phyloP scores from a whole-genome alignment of 2,113 vertebrate species.

The Maccullochella peelii region DNA sequence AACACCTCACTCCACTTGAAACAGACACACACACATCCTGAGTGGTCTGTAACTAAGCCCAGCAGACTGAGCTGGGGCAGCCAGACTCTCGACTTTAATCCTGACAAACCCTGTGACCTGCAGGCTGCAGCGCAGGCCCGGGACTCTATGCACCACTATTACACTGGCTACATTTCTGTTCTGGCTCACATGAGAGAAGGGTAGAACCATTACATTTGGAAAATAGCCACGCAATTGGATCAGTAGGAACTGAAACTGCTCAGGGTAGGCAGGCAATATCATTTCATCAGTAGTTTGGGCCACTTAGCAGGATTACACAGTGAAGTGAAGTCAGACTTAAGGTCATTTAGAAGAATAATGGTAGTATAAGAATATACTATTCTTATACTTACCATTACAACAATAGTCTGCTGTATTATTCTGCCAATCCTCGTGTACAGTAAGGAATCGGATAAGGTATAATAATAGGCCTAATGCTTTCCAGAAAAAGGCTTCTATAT shows the following conservation, averaged over 20 bases:
- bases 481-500: background rate
- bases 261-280: constrained; percentile 5
- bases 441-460: background rate
- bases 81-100: constrained; percentile 71
- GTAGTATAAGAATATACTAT: too few species aligned
- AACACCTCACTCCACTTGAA: constrained; percentile 49
- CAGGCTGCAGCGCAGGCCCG: constrained; percentile 34
- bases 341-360: background rate
- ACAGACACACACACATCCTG: constrained; percentile 44
- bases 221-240: constrained; percentile 20
- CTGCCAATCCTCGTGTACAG: background rate
- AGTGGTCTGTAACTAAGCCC: constrained; percentile 66
- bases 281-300: constrained; percentile 22
- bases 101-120: constrained; percentile 78
- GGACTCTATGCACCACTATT: constrained; percentile 36
- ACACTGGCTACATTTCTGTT: constrained; percentile 33
- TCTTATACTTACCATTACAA: background rate
- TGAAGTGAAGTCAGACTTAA: constrained; percentile 1
- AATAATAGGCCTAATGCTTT: background rate
- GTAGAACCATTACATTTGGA: constrained; percentile 37
- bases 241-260: constrained; percentile 26
- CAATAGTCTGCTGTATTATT: background rate
- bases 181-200: constrained; percentile 35
- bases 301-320: background rate
- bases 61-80: constrained; percentile 59